Evolutionary conservation across 2,888 invertebrate species (phyloP), one percentile per base, ranked within the genome.

Genomic region (Stomorhina lunata): DNA sequence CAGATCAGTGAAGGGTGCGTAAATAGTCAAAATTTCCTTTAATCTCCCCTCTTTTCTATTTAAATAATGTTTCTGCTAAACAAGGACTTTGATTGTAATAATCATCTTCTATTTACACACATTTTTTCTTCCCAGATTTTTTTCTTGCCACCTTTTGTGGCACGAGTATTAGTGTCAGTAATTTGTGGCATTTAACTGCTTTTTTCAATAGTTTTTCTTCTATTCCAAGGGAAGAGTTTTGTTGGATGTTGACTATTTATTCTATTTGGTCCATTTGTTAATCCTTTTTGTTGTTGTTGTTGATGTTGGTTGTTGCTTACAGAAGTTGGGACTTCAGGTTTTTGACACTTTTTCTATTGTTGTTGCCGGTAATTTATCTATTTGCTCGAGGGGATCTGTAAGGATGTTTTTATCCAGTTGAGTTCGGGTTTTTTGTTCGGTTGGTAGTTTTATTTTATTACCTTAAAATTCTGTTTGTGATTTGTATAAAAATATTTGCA

Each of bases 401-500:
- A 43, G 25, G 43, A 34, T 43, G 20, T 3, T 53, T 43, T 9
- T 63, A 57, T 57, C 22, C 43, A 22, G 32, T 55, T n/a, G n/a
- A n/a, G n/a, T 45, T 34, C 10, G 9, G 17, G 25, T 20, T 27
- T 34, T 27, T 17, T 37, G 15, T 77, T 37, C 32, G 12, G 37
- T 43, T 37, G 59, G 40, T 69, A 53, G 37, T 80, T 66, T 40
- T 59, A 80, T 82, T 82, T 76, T 79, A 79, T 79, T 82, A 82
- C 79, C 82, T 75, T 48, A 79, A 82, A n/a, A 75, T 76, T 82
- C 82, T 82, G 82, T 79, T 82, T 79, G 65, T 82, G 82, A 82
- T 82, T 79, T 82, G 82, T 82, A 76, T 82, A 45, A 73, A 82
- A 82, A 79, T 82, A 76, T 71, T 79, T 79, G 50, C 40, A 78